Conservation (phyloP, 1,140 invertebrate genomes). For the Zophobas atratus region DNA sequence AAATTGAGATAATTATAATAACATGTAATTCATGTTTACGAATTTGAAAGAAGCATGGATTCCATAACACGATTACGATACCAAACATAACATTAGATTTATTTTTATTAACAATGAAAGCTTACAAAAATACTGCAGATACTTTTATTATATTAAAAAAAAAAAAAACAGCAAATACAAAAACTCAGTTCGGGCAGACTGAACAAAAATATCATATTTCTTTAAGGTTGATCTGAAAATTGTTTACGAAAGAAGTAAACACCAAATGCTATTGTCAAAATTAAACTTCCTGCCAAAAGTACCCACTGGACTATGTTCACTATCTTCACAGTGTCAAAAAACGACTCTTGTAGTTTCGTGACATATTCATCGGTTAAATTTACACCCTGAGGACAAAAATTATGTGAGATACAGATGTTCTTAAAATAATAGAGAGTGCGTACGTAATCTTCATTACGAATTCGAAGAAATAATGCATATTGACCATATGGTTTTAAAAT, state of each 20-base stretch:
- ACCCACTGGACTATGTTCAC: conserved; percentile 24
- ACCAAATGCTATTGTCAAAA: neutral
- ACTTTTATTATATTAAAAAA: no score
- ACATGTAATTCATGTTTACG: no score
- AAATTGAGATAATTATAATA: no score
- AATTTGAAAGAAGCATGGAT: no score
- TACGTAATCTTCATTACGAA: conserved; percentile 3
- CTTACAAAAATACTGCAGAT: no score
- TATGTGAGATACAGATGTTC: neutral
- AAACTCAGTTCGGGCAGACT: no score
- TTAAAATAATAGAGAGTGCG: no score
- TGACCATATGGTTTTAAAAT: no score
- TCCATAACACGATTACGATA: no score
- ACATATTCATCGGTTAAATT: conserved; percentile 29
- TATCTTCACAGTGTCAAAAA: conserved; percentile 12
- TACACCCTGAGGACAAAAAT: conserved; percentile 25
- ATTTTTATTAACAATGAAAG: no score
- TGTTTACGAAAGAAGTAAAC: neutral
- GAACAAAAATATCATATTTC: neutral
- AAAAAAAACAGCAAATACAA: no score
- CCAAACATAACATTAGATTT: no score
- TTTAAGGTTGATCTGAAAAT: neutral
- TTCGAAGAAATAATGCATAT: neutral
- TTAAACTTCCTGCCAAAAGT: conserved; percentile 11
- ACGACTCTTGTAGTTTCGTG: conserved; percentile 24